Conservation (phyloP, 2,888 invertebrate species). For the Craniophora ligustri region DNA sequence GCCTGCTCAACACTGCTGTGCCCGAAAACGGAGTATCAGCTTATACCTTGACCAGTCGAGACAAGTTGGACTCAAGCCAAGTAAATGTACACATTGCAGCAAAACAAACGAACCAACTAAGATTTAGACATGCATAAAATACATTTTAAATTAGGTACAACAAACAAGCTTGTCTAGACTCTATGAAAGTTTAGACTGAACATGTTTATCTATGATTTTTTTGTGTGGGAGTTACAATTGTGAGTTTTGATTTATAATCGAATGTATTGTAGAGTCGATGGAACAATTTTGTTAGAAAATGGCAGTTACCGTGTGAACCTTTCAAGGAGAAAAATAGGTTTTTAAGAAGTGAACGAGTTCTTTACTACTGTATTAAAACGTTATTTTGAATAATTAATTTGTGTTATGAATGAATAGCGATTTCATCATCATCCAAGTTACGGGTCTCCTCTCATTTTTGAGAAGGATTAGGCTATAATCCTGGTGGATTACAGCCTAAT, state of each 20-base stretch:
- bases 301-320: constrained; percentile 8
- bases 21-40: constrained; percentile 44
- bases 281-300: constrained; percentile 27
- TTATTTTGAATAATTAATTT: too few species aligned
- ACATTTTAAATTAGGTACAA: constrained; percentile 60
- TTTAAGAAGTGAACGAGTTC: neutral
- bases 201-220: constrained; percentile 39
- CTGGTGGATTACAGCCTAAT: too few species aligned
- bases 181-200: constrained; percentile 49
- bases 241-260: constrained; percentile 36
- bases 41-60: constrained; percentile 52
- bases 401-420: too few species aligned
- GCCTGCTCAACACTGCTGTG: constrained; percentile 35
- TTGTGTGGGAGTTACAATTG: constrained; percentile 36
- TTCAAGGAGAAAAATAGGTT: neutral
- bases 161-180: constrained; percentile 42
- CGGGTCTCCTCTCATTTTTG: too few species aligned
- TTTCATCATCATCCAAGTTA: too few species aligned
- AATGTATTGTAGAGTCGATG: constrained; percentile 20
- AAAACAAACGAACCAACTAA: constrained; percentile 54
- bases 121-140: constrained; percentile 64
- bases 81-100: constrained; percentile 54
- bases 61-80: constrained; percentile 54
- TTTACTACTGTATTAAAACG: too few species aligned
- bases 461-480: too few species aligned